A percentile compares a stretch with the other conserved stretches of the same genome.
These are phyloP conservation scores for Pelobates fuscus DNA, from an alignment of 2,113 vertebrate species.

Conservation along the genomic window DNA sequence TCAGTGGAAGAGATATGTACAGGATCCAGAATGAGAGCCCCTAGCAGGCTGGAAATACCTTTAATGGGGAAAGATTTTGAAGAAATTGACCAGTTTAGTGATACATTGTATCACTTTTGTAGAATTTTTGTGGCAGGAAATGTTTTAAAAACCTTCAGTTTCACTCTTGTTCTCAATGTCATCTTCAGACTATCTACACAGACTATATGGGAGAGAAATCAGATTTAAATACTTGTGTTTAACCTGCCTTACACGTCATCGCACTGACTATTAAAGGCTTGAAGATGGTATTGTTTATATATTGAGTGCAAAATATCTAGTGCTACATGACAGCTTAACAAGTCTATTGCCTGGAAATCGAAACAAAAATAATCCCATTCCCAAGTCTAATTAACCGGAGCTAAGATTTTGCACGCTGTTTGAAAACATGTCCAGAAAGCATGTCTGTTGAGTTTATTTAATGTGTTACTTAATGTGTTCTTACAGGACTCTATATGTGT, in stretches of 20 bases:
- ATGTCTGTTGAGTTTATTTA: background rate
- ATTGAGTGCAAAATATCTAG: background rate
- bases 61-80: no score
- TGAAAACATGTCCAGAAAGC: background rate
- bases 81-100: no score
- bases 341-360: background rate
- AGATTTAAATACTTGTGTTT: background rate
- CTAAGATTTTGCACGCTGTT: background rate
- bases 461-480: background rate
- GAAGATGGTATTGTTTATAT: background rate
- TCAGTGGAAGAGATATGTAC: no score
- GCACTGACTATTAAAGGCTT: background rate
- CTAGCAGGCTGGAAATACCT: no score
- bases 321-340: background rate
- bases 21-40: no score
- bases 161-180: no score
- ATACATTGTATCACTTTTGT: no score
- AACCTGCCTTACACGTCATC: background rate
- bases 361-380: background rate
- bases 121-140: no score
- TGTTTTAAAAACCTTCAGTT: no score
- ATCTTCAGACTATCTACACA: background rate
- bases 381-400: background rate
- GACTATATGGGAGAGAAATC: background rate
- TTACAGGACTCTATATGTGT: background rate